phyloP scores from a whole-genome alignment of 2,113 vertebrate species.

The Syngnathus floridae region DNA sequence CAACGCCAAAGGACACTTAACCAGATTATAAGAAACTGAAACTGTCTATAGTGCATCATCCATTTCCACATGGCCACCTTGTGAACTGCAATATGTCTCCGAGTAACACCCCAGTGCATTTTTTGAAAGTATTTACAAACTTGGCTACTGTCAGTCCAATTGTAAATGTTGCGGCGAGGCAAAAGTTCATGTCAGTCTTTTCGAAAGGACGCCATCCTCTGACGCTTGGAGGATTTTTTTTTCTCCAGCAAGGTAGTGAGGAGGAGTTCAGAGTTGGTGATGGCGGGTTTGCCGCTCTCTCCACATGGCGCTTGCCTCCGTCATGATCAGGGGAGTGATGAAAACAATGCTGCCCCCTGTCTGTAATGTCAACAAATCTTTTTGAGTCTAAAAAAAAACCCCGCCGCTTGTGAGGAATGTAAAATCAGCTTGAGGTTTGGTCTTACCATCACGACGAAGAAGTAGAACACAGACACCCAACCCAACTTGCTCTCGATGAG shows the following conservation, averaged over 20 bases:
- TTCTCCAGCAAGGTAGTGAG: neutral
- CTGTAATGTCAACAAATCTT: conserved; percentile 58
- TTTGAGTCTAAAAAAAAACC: too few relatives aligned
- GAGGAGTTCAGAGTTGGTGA: conserved; percentile 50
- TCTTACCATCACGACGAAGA: conserved; percentile 94
- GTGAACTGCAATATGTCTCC: neutral
- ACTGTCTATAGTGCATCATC: neutral
- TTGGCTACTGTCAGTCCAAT: neutral
- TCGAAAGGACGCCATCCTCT: neutral
- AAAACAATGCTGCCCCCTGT: conserved; percentile 82
- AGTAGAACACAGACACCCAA: conserved; percentile 96
- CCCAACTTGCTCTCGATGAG: conserved; percentile 83
- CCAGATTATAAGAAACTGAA: neutral
- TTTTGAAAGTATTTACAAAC: conserved; percentile 32
- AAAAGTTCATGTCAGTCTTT: neutral
- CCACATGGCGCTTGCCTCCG: conserved; percentile 72
- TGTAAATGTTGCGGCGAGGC: neutral
- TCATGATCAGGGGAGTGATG: conserved; percentile 78
- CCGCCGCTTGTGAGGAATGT: too few relatives aligned
- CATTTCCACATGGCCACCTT: neutral
- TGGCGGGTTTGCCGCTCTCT: conserved; percentile 52
- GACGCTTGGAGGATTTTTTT: neutral
- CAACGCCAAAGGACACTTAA: neutral
- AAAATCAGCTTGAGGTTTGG: neutral
- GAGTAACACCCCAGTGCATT: neutral